These are phyloP conservation scores for Bombus picipes DNA, from an alignment of 1,140 invertebrate species.

Conservation along the genomic window DNA sequence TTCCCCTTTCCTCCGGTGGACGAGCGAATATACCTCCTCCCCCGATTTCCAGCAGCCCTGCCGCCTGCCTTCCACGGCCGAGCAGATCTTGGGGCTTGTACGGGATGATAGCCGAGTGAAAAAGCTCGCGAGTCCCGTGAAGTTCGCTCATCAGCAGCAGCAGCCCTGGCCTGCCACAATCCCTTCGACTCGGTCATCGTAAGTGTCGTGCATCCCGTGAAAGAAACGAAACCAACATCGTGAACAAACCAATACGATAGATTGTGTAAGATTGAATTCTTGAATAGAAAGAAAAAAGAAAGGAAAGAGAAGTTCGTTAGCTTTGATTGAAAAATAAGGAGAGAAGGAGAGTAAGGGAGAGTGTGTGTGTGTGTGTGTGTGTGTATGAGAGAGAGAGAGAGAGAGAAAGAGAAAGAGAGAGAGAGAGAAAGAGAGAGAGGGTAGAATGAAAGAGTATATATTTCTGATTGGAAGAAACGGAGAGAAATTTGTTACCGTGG, in stretches of 20 bases:
- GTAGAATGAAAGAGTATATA: not conserved
- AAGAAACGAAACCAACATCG: slow-evolving; percentile 1
- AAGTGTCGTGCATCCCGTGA: slow-evolving; percentile 70
- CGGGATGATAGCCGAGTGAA: slow-evolving; percentile 75
- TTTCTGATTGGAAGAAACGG: not conserved
- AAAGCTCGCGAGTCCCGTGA: slow-evolving; percentile 67
- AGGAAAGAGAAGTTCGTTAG: slow-evolving; percentile 18
- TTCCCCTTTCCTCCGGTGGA: slow-evolving; percentile 29
- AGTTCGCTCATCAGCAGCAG: slow-evolving; percentile 71
- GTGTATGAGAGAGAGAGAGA: not conserved
- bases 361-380: not conserved
- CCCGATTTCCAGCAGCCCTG: slow-evolving; percentile 66
- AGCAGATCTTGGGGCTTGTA: slow-evolving; percentile 72
- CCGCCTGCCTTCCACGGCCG: slow-evolving; percentile 74
- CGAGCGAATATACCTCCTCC: slow-evolving; percentile 61
- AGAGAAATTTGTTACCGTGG: not conserved
- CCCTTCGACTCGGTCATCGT: slow-evolving; percentile 83
- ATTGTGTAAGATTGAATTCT: slow-evolving; percentile 17
- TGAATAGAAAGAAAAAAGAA: not conserved
- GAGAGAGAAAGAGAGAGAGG: not conserved
- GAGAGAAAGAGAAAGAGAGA: not conserved
- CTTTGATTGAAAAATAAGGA: slow-evolving; percentile 12
- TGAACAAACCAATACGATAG: not conserved
- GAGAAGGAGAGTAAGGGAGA: not conserved
- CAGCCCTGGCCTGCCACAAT: slow-evolving; percentile 82